These are phyloP conservation scores for Manacus vitellinus DNA, from an alignment of 2,113 vertebrate genomes.

Conservation along the genomic window DNA sequence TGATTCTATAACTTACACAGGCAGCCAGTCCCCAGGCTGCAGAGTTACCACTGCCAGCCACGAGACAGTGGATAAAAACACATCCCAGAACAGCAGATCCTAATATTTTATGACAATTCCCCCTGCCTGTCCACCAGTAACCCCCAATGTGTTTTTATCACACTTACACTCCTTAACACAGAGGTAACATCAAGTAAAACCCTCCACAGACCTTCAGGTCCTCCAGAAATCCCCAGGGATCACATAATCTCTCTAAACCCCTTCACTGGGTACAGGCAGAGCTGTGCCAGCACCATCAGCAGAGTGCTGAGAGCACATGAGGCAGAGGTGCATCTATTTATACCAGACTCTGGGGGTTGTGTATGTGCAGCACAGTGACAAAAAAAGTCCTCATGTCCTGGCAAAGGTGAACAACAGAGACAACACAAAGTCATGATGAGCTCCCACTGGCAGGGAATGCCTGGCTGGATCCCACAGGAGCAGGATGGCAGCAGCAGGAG, in stretches of 20 bases:
- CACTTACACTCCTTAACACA: background rate
- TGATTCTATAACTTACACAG: background rate
- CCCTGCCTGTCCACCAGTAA: background rate
- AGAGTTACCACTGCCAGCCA: background rate
- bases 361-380: background rate
- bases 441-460: accelerated
- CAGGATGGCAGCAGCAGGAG: background rate
- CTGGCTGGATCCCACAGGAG: accelerated
- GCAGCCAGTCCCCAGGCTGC: background rate
- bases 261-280: accelerated
- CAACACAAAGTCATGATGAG: accelerated
- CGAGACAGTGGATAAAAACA: accelerated
- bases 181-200: background rate
- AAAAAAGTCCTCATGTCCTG: background rate
- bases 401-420: background rate
- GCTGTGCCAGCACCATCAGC: background rate
- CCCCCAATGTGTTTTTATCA: background rate
- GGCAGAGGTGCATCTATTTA: background rate
- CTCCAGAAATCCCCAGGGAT: background rate
- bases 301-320: background rate
- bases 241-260: background rate
- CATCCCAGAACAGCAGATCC: background rate
- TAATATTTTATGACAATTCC: background rate
- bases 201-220: background rate
- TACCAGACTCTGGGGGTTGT: background rate